Evolutionary conservation across 2,797 vertebrate species (phyloP).

Genomic region (Tragelaphus eurycerus): DNA sequence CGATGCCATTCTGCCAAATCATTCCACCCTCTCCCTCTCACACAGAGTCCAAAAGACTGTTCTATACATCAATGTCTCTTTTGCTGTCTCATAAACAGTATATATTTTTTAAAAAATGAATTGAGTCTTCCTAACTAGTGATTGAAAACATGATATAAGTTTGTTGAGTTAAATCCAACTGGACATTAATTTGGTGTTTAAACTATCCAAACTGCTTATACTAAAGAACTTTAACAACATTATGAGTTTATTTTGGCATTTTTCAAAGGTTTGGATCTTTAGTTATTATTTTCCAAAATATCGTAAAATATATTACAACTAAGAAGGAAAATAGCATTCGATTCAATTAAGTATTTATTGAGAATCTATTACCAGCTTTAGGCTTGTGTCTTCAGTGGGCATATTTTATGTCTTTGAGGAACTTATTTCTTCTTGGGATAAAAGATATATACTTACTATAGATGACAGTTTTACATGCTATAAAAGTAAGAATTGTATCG

Average conservation of each 20-base stretch:
- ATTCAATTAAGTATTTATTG: slow-evolving; percentile 7
- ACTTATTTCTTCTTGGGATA: background rate
- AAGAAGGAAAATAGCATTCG: background rate
- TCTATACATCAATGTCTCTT: no score
- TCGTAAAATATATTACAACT: background rate
- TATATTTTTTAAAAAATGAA: background rate
- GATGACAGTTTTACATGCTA: background rate
- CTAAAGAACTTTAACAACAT: background rate
- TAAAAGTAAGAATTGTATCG: background rate
- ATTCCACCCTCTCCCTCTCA: no score
- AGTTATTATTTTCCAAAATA: slow-evolving; percentile 24
- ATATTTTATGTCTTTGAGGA: background rate
- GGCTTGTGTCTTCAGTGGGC: background rate
- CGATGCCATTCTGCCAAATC: no score
- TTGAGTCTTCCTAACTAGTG: background rate
- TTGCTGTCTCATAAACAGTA: no score
- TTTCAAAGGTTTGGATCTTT: background rate
- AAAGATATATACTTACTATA: background rate
- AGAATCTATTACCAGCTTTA: background rate
- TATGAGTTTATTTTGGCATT: background rate
- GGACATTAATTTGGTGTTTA: background rate
- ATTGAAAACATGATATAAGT: slow-evolving; percentile 7
- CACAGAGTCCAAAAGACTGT: no score
- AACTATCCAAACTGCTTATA: background rate
- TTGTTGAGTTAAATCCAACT: background rate